phyloP scores from a whole-genome alignment of 2,113 vertebrate genomes.

The Podarcis cretensis region DNA sequence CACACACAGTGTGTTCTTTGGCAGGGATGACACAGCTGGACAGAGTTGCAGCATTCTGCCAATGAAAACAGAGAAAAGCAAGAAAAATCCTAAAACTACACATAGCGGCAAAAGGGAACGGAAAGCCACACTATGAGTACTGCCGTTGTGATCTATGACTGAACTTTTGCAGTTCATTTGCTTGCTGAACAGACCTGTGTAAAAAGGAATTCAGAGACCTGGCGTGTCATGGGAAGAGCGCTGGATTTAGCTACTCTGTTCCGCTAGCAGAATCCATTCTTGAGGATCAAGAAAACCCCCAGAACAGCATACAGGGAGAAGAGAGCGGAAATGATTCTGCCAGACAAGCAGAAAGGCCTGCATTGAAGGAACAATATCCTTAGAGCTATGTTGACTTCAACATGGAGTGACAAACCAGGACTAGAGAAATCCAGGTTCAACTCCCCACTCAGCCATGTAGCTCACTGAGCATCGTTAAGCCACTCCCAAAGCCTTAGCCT shows the following conservation, averaged over 20 bases:
- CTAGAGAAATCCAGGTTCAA: not conserved
- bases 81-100: not conserved
- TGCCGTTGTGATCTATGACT: not conserved
- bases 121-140: not conserved
- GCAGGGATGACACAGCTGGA: not conserved
- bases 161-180: not conserved
- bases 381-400: no score
- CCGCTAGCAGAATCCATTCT: no score
- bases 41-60: slow-evolving; percentile 16
- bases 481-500: not conserved
- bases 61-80: slow-evolving; percentile 29
- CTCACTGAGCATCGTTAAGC: not conserved
- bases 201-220: not conserved
- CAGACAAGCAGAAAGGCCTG: no score
- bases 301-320: no score
- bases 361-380: no score
- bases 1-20: not conserved
- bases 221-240: not conserved
- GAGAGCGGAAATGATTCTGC: no score
- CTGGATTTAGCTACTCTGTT: not conserved
- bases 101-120: not conserved
- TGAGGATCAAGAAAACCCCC: no score
- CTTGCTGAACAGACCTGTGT: not conserved
- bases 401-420: no score
- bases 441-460: not conserved